Conservation (phyloP, 2,113 vertebrate genomes). For the Atrichornis clamosus region DNA sequence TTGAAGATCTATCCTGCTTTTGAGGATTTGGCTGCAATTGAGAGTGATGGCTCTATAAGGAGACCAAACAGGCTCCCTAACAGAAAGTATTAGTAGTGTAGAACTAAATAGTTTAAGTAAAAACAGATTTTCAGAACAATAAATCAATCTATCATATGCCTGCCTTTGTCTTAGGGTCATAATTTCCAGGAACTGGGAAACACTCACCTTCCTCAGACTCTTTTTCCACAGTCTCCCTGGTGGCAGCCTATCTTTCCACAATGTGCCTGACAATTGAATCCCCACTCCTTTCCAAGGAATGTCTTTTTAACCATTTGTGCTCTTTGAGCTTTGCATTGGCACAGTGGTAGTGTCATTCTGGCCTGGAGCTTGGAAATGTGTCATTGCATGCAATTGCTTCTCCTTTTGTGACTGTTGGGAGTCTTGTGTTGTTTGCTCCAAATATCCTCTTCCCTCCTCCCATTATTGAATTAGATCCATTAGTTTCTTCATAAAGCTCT, state of each 20-base stretch:
- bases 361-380: neutral
- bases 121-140: constrained; percentile 3
- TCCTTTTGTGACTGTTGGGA: neutral
- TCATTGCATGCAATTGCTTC: neutral
- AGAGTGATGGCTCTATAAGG: neutral
- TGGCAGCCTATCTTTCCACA: neutral
- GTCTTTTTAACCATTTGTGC: neutral
- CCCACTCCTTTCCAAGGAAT: neutral
- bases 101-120: neutral
- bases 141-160: neutral
- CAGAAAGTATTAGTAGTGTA: neutral
- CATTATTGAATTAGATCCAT: neutral
- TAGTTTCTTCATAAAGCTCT: neutral
- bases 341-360: neutral
- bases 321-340: neutral
- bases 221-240: neutral
- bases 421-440: neutral
- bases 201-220: neutral
- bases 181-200: neutral
- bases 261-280: neutral
- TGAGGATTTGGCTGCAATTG: neutral
- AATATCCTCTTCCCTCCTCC: neutral
- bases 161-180: neutral
- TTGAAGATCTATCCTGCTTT: neutral
- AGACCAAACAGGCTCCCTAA: neutral